Base-by-base conservation (phyloP, 2,888 invertebrate species). In the Lypha dubia region DNA sequence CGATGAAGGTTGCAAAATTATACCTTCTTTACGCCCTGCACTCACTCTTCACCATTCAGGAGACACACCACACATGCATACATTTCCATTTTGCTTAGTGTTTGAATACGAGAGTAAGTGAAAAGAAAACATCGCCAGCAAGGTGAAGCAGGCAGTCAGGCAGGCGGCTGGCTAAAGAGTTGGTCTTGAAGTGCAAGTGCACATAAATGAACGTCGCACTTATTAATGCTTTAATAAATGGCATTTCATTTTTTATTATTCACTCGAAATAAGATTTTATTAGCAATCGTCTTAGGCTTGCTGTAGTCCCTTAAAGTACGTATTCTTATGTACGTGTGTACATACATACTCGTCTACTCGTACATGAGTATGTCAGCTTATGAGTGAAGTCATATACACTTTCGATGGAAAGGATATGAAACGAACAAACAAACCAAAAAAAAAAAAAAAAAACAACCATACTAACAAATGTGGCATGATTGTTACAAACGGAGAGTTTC, bases 201-300 rank as follows among this genome's bases (percentile, higher is more conserved):
- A 86, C 75, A 82, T 83, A 85, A 86, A 87, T 86, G 87, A 85
- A 83, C 88, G 87, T 91, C 90, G 91, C 91, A 91, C 91, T 91
- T 91, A 91, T 90, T 91, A 91, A 91, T 91, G 91, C 91, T 91
- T 87, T 91, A 91, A 91, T 91, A 91, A 91, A 91, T 91, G 91
- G 91, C 91, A 91, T 90, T 91, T 90, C 91, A 91, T 91, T 91
- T 91, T 90, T 90, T 90, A 91, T 90, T 90, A 84, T 86, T 86
- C 84, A 84, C 84, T 84, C 68, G 76, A 84, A 84, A 81, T 82
- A 56, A 79, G 80, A 68, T 81, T 86, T 84, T 84, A 63, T 73
- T 83, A 51, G 65, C 51, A 22, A 56, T 1, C 67, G 20, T 58
- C 53, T 44, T 41, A 24, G 74, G 32, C 60, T 51, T 41, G 51